A percentile compares a stretch with the other conserved stretches of the same genome.
Conservation (phyloP, 23 tunicate species). For the Aplidium turbinatum region DNA sequence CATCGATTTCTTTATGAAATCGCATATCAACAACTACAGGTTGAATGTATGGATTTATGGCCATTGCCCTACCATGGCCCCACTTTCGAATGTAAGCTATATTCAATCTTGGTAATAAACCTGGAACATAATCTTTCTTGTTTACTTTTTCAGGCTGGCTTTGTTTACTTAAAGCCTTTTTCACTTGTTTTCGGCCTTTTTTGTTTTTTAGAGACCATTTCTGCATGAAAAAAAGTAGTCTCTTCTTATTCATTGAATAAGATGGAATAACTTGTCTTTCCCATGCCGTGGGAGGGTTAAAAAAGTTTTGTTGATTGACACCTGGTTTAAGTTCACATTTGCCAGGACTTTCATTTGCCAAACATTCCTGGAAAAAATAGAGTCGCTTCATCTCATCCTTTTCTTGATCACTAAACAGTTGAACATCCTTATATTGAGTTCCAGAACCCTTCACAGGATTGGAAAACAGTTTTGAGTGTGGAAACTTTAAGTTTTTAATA, state of each 20-base stretch:
- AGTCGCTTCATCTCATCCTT: slow-evolving; percentile 19
- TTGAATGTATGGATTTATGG: background rate
- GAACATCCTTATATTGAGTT: background rate
- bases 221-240: slow-evolving; percentile 4
- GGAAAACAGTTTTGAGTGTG: background rate
- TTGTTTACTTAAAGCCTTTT: background rate
- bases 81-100: background rate
- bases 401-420: background rate
- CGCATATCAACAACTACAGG: slow-evolving; percentile 35
- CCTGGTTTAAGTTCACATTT: background rate
- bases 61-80: background rate
- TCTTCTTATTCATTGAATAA: background rate
- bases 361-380: slow-evolving; percentile 1
- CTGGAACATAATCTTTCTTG: background rate
- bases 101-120: background rate
- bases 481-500: background rate
- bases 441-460: background rate
- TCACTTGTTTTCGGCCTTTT: background rate
- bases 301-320: slow-evolving; percentile 7
- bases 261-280: background rate
- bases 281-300: background rate
- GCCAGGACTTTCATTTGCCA: slow-evolving; percentile 18
- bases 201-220: slow-evolving; percentile 21
- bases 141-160: background rate
- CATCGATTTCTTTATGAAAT: slow-evolving; percentile 7